Evolutionary conservation across 2,797 vertebrate species (phyloP), one percentile per base, ranked within the genome.

Genomic region (Coregonus suidteri): DNA sequence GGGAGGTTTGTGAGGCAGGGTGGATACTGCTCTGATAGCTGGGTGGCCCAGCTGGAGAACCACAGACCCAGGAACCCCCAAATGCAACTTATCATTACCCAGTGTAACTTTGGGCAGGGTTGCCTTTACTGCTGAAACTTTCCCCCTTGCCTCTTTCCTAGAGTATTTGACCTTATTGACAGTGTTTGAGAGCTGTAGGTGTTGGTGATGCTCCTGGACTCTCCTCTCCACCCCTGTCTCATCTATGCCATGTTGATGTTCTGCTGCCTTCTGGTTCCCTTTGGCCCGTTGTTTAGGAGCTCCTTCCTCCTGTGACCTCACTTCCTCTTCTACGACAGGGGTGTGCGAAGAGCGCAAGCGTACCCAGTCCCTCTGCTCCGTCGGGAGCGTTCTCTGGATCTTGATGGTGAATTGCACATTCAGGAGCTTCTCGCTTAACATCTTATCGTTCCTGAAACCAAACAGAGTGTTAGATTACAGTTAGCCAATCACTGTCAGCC

Each of bases 401-500:
- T 77, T 85, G 35, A 77, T 25, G n/a, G 78, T 64, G 51, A 84
- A 77, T 53, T 76, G 84, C 77, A 81, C 66, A 37, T 77, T 64
- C 37, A 79, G 76, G 15, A 86, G 31, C 77, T 74, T 79, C 13
- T 79, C 71, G 30, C 71, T 81, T 14, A 72, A 37, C 64, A 78
- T n/a, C 72, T 82, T 84, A 73, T 80, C 84, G 71, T 80, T 84
- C 75, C 91, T 92, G 80, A n/a, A 79, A 82, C 83, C 18, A 83
- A 31, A 78, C 13, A 79, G 31, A 59, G 2, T 75, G 41, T 53
- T 64, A 69, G 9, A 56, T 81, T 20, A 64, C 37, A 76, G 59
- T 81, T 30, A 79, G n/a, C 65, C 18, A 76, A 69, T 47, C 2
- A 64, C 56, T 59, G 56, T n/a, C 53, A n/a, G 5, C 56, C 18